Conservation (phyloP, 2,113 vertebrate genomes). For the Burhinus bistriatus region DNA sequence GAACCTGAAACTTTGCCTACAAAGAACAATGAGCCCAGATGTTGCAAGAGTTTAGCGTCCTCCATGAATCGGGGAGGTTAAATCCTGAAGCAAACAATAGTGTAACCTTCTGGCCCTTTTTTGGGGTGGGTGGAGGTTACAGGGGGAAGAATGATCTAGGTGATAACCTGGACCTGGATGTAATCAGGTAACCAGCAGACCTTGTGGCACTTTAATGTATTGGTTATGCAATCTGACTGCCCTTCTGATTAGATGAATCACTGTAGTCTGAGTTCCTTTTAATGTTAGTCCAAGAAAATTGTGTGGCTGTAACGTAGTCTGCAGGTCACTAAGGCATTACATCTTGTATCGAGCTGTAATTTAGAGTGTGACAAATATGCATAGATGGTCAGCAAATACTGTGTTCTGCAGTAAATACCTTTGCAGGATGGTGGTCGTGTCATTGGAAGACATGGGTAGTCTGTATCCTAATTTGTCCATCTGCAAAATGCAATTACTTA, state of each 20-base stretch:
- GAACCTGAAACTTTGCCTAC: neutral
- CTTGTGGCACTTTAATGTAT: fast-evolving
- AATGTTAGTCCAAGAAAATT: neutral
- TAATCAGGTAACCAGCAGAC: neutral
- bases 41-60: neutral
- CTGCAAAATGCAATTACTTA: neutral
- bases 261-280: neutral
- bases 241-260: neutral
- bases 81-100: neutral
- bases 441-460: neutral
- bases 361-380: neutral
- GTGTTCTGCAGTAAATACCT: neutral
- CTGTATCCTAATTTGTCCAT: neutral
- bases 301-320: fast-evolving
- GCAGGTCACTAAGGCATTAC: neutral
- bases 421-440: neutral
- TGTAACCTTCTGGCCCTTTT: neutral
- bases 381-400: neutral
- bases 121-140: neutral
- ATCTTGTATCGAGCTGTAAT: neutral
- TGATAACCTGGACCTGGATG: neutral
- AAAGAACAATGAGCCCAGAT: neutral
- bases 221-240: neutral
- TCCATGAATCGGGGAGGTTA: neutral
- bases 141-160: neutral